Evolutionary conservation across 2,888 invertebrate species (phyloP).

Genomic region (Petrolisthes cinctipes): DNA sequence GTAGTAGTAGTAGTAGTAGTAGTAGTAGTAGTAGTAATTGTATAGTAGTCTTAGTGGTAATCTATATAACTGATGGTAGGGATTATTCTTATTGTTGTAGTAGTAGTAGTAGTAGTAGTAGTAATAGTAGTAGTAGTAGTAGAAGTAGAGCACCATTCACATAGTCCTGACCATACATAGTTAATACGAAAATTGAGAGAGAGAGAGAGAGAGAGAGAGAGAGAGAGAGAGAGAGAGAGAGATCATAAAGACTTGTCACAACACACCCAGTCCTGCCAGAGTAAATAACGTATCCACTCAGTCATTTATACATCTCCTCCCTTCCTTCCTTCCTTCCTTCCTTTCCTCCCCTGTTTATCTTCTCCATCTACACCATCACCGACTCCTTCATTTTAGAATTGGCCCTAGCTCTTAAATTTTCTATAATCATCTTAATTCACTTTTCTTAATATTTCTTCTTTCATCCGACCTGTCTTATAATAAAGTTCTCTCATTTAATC

Average conservation of each 20-base stretch:
- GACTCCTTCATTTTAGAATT: not conserved
- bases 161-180: not conserved
- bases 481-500: too few species aligned
- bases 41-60: too few species aligned
- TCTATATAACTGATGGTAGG: too few species aligned
- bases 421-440: too few species aligned
- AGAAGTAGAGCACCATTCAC: not conserved
- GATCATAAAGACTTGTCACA: not conserved
- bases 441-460: too few species aligned
- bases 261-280: not conserved
- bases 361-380: not conserved
- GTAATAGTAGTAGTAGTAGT: too few species aligned
- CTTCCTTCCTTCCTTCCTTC: not conserved
- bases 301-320: not conserved
- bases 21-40: too few species aligned
- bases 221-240: not conserved
- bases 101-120: too few species aligned
- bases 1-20: not conserved
- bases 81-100: too few species aligned
- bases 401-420: too few species aligned
- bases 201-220: conserved; percentile 28
- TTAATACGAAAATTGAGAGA: not conserved
- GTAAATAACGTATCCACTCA: not conserved
- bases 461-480: too few species aligned
- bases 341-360: conserved; percentile 25